A percentile compares a stretch with the other conserved stretches of the same genome.
phyloP scores from a whole-genome alignment of 2,113 vertebrate genomes.

The Butastur rufipennis region DNA sequence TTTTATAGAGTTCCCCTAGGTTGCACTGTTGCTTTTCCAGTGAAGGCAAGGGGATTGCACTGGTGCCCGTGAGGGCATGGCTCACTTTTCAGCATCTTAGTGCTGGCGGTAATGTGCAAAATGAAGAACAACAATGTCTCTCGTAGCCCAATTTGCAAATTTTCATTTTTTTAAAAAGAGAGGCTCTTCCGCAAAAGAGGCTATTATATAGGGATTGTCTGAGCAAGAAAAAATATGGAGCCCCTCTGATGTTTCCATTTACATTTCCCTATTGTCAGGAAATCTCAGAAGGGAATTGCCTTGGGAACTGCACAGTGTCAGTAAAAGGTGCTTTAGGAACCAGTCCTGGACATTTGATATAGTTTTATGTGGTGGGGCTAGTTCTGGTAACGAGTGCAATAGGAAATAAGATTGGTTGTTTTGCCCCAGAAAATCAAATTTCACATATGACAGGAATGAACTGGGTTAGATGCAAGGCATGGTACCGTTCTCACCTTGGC shows the following conservation, averaged over 20 bases:
- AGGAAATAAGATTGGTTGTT: not conserved
- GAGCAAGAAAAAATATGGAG: not conserved
- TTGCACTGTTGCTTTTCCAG: slow-evolving; percentile 38
- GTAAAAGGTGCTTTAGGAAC: slow-evolving; percentile 8
- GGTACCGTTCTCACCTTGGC: not conserved
- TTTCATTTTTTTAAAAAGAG: not conserved
- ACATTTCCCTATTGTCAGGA: not conserved
- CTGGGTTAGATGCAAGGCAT: not conserved
- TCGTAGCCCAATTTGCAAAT: not conserved
- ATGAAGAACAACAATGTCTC: not conserved
- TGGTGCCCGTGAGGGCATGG: not conserved
- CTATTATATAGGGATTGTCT: not conserved
- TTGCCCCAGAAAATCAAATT: not conserved
- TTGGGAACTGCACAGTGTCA: not conserved
- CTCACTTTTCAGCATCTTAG: not conserved
- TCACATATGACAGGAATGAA: not conserved
- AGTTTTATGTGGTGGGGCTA: not conserved
- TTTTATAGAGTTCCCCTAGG: slow-evolving; percentile 5
- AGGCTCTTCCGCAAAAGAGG: not conserved
- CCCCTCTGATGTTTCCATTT: not conserved
- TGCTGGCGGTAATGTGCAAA: not conserved
- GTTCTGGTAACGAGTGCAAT: not conserved
- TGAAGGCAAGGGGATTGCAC: not conserved
- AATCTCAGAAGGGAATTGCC: not conserved
- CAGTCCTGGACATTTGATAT: not conserved